Evolutionary conservation across 2,888 invertebrate species (phyloP).

Genomic region (Papilio demoleus): DNA sequence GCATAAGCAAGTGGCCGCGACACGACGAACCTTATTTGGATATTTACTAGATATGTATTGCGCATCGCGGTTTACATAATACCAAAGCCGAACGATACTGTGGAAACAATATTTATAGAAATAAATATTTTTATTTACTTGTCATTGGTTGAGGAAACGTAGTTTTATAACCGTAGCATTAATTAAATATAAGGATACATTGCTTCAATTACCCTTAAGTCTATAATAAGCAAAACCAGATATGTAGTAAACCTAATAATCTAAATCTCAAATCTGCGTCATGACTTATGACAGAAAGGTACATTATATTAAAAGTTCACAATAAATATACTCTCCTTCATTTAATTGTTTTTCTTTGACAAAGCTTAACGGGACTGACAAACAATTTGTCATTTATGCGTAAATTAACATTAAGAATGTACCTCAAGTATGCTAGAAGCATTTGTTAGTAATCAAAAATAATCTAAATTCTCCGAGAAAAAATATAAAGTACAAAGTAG

Average conservation of each 20-base stretch:
- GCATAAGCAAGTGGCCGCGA: constrained; percentile 33
- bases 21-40: constrained; percentile 13
- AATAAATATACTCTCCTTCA: too few relatives aligned
- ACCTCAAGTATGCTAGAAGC: too few relatives aligned
- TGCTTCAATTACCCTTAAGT: too few relatives aligned
- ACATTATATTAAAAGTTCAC: not conserved
- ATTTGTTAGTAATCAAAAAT: too few relatives aligned
- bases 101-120: not conserved
- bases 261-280: too few relatives aligned
- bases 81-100: not conserved
- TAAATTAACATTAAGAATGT: not conserved
- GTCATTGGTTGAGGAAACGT: too few relatives aligned
- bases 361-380: not conserved
- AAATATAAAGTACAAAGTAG: not conserved
- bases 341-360: not conserved
- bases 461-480: too few relatives aligned
- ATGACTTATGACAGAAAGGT: not conserved
- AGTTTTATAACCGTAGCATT: too few relatives aligned
- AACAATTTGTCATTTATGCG: constrained; percentile 4
- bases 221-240: too few relatives aligned
- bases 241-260: not conserved
- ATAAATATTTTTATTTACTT: too few relatives aligned
- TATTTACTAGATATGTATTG: constrained; percentile 26
- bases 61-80: constrained; percentile 1
- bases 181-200: too few relatives aligned